Evolutionary conservation across 2,888 invertebrate genomes (phyloP), one percentile per base, ranked within the genome.

Genomic region (Imbricaverruca yamaguchii): DNA sequence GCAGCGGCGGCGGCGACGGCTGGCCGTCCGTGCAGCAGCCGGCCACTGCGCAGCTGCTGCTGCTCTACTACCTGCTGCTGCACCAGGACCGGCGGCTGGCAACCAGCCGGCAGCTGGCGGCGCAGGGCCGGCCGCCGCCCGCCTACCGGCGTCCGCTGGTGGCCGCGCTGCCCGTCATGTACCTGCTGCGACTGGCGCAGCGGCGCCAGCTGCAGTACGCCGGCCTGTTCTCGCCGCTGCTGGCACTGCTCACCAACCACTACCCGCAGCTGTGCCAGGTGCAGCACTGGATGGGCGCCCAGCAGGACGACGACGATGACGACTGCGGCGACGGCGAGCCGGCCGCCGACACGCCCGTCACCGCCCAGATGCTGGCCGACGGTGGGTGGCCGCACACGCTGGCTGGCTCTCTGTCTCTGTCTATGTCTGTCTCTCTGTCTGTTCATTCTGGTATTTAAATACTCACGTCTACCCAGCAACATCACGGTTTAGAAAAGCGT

Each of bases 261-360:
- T 97, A 96, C 87, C 97, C 97, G 0, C 97, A 98, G 87, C 89
- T 98, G 61, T 97, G 97, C 82, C 90, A 97, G 83, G 96, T 97
- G 1, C 96, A 97, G 85, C 97, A 98, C 87, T 98, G 97, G 97
- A 90, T 98, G 86, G 93, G 94, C 85, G 94, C 94, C 85, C 86
- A 86, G 21, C 11, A 65, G 9, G 65, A 65, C n/a, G 65, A 65
- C 8, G 65, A 65, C n/a, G n/a, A n/a, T n/a, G n/a, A n/a, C n/a
- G n/a, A n/a, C n/a, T n/a, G n/a, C n/a, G n/a, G n/a, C n/a, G n/a
- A n/a, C n/a, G n/a, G n/a, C 65, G 13, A 65, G 8, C 21, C 65
- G 11, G 13, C 65, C 18, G 18, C 8, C n/a, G 65, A 9, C 13
- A 7, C 18, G 65, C 65, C 21, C 65, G 21, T 65, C 65, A n/a